Percentiles rank a stretch among this genome's conserved stretches.
phyloP scores from a whole-genome alignment of 1,140 invertebrate species.

The Euglossa dilemma region DNA sequence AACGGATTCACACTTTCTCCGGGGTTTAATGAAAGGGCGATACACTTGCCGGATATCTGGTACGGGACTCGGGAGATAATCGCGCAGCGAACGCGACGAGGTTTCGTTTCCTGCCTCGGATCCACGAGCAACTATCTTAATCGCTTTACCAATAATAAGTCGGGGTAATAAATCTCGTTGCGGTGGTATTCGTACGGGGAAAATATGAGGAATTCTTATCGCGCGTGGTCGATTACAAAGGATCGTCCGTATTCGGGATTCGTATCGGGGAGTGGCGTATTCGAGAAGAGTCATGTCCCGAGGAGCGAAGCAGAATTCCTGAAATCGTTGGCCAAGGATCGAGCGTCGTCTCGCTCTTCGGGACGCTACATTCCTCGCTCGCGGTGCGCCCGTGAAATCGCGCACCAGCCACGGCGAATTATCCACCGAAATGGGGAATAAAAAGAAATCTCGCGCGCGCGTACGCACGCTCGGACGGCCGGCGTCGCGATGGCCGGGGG shows the following conservation, averaged over 20 bases:
- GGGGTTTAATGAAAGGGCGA: background rate
- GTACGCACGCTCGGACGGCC: no score
- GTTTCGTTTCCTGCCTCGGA: no score
- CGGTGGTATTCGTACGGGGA: no score
- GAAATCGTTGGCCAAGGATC: background rate
- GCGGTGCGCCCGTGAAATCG: conserved; percentile 42
- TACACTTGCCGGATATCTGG: background rate
- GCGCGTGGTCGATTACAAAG: no score
- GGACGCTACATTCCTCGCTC: conserved; percentile 12
- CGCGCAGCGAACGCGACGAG: background rate
- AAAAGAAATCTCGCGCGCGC: background rate
- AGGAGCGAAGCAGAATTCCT: background rate
- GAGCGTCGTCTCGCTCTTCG: background rate
- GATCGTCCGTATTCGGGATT: no score
- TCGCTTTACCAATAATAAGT: no score
- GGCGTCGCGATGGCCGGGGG: background rate
- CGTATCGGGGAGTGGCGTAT: background rate
- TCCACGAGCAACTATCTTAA: no score
- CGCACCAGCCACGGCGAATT: conserved; percentile 10
- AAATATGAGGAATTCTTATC: no score
- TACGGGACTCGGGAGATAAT: background rate
- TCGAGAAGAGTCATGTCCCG: background rate
- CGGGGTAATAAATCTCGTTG: no score
- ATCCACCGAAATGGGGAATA: conserved; percentile 1
- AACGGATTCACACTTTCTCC: background rate